These are phyloP conservation scores for Cettia cetti DNA, from an alignment of 2,113 vertebrate species.

Conservation along the genomic window DNA sequence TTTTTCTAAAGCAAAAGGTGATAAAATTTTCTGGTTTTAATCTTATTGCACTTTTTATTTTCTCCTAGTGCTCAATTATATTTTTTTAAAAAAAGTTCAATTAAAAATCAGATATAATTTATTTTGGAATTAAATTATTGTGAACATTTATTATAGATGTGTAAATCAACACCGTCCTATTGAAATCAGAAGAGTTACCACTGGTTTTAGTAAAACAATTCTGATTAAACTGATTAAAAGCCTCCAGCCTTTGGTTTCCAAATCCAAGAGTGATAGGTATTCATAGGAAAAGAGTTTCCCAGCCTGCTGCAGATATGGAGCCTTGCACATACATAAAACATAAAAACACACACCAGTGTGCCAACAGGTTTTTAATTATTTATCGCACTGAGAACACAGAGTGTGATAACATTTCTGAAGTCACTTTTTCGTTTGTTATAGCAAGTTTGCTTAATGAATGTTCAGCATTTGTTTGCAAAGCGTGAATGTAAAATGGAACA, in stretches of 20 bases:
- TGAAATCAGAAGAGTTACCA: neutral
- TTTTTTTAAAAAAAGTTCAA: neutral
- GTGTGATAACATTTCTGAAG: conserved; percentile 34
- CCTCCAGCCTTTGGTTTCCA: neutral
- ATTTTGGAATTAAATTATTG: neutral
- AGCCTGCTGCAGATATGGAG: conserved; percentile 12
- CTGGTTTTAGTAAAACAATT: neutral
- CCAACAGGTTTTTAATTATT: conserved; percentile 68
- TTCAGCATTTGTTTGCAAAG: conserved; percentile 36
- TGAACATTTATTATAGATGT: neutral
- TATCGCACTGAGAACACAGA: conserved; percentile 26
- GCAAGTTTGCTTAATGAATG: conserved; percentile 12
- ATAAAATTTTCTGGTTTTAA: neutral
- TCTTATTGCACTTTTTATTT: neutral
- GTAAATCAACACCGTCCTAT: neutral
- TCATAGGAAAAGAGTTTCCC: conserved; percentile 12
- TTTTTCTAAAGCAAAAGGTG: neutral
- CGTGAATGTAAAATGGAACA: conserved; percentile 26
- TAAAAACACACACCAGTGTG: conserved; percentile 29
- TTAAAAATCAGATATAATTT: neutral
- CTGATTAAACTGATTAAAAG: neutral
- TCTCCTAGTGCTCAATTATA: neutral
- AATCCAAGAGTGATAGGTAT: neutral
- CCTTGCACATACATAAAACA: conserved; percentile 50
- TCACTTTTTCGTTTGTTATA: neutral